Percentiles rank a stretch among this genome's conserved stretches.
phyloP scores from a whole-genome alignment of 2,113 vertebrate genomes.

The Leptosomus discolor region DNA sequence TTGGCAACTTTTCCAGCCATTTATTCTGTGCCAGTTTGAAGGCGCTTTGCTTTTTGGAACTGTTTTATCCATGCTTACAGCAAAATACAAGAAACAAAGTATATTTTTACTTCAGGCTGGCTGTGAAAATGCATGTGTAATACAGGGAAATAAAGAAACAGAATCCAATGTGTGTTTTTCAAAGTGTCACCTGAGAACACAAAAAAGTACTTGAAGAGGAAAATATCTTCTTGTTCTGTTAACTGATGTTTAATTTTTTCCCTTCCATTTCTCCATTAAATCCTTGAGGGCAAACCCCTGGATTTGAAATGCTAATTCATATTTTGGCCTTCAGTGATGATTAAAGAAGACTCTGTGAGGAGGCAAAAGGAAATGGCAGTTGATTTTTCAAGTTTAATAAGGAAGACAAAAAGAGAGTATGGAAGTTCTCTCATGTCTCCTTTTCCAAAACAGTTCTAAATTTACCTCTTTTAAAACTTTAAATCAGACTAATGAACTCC shows the following conservation, averaged over 20 bases:
- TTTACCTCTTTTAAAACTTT: background rate
- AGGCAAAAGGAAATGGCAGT: background rate
- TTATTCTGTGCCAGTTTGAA: conserved; percentile 37
- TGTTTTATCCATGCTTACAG: background rate
- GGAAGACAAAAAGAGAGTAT: background rate
- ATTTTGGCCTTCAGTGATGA: background rate
- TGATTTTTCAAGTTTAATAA: background rate
- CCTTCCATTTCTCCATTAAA: background rate
- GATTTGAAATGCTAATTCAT: conserved; percentile 30
- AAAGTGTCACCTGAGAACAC: background rate
- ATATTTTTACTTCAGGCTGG: background rate
- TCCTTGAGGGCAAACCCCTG: background rate
- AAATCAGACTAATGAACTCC: background rate
- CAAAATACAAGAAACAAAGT: background rate
- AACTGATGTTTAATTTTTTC: background rate
- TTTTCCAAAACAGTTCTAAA: background rate
- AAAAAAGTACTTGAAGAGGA: background rate
- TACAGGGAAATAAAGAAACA: background rate
- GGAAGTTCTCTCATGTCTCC: background rate
- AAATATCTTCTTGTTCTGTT: background rate
- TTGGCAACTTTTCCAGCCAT: conserved; percentile 2
- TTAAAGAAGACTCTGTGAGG: background rate
- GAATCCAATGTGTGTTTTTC: background rate
- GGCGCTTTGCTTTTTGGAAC: background rate
- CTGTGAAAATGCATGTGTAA: background rate